Evolutionary conservation across 2,797 vertebrate genomes (phyloP).

Genomic region (Orestias chungarensis): DNA sequence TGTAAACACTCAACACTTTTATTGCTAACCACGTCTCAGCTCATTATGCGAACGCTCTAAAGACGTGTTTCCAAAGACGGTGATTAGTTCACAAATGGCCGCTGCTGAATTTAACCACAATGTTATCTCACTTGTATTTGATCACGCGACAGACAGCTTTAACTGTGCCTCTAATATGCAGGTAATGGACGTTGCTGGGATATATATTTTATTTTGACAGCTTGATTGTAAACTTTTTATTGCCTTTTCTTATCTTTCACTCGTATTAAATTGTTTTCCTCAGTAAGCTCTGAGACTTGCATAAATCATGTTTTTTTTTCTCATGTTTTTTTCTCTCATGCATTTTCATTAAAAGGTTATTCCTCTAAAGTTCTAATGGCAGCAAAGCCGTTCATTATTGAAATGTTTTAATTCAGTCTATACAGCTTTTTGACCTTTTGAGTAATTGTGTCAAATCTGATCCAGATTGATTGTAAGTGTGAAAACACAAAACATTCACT

Average conservation of each 20-base stretch:
- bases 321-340: no score
- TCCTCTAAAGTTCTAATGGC: conserved; percentile 44
- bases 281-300: conserved; percentile 55
- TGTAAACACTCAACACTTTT: conserved; percentile 71
- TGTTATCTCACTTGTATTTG: conserved; percentile 66
- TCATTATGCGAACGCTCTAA: conserved; percentile 70
- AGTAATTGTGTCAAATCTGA: conserved; percentile 9
- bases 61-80: conserved; percentile 69
- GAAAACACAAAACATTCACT: no score
- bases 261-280: conserved; percentile 61
- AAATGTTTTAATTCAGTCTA: conserved; percentile 14
- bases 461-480: background rate
- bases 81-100: conserved; percentile 68
- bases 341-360: conserved; percentile 59
- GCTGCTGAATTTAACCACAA: conserved; percentile 64
- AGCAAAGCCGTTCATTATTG: conserved; percentile 28
- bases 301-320: conserved; percentile 39
- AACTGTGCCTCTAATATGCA: conserved; percentile 52
- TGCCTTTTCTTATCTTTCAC: conserved; percentile 51
- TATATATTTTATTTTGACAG: conserved; percentile 63
- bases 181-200: conserved; percentile 67
- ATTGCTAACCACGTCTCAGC: conserved; percentile 60
- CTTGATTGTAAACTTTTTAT: conserved; percentile 63
- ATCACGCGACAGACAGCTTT: conserved; percentile 48
- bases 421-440: conserved; percentile 73